Evolutionary conservation across 2,888 invertebrate genomes (phyloP).

Genomic region (Trisateles emortualis): DNA sequence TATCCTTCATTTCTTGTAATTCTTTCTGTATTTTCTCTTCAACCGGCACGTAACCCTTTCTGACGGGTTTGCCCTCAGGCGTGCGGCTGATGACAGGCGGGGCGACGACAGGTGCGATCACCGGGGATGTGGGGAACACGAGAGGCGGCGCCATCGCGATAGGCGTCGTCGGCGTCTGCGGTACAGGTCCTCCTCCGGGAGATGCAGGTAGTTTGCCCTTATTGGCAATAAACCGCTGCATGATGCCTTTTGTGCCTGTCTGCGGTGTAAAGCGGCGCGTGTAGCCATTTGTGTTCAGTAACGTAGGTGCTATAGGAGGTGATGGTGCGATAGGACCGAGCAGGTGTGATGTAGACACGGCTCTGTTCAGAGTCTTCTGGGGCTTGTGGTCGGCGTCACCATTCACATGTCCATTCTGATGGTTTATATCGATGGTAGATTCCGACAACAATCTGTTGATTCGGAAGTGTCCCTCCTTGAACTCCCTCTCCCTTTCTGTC

Average conservation of each 20-base stretch:
- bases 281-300: conserved; percentile 81
- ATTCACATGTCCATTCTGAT: conserved; percentile 77
- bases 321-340: conserved; percentile 74
- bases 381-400: conserved; percentile 67
- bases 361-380: conserved; percentile 70
- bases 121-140: conserved; percentile 67
- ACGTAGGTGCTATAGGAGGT: conserved; percentile 67
- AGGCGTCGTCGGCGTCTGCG: conserved; percentile 59
- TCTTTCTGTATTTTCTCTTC: conserved; percentile 96
- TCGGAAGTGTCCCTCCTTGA: conserved; percentile 88
- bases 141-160: conserved; percentile 59
- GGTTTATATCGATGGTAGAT: conserved; percentile 80
- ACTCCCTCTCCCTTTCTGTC: conserved; percentile 93
- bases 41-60: conserved; percentile 93
- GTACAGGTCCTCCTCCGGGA: conserved; percentile 62
- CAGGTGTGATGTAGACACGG: conserved; percentile 80
- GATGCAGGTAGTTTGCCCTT: conserved; percentile 88
- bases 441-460: conserved; percentile 79
- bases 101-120: conserved; percentile 58
- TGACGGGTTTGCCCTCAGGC: conserved; percentile 88
- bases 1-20: conserved; percentile 93
- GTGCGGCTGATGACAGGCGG: conserved; percentile 85
- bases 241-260: conserved; percentile 91
- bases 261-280: conserved; percentile 89
- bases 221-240: conserved; percentile 94